Conservation (phyloP, 2,113 vertebrate genomes). For the Epinephelus lanceolatus region DNA sequence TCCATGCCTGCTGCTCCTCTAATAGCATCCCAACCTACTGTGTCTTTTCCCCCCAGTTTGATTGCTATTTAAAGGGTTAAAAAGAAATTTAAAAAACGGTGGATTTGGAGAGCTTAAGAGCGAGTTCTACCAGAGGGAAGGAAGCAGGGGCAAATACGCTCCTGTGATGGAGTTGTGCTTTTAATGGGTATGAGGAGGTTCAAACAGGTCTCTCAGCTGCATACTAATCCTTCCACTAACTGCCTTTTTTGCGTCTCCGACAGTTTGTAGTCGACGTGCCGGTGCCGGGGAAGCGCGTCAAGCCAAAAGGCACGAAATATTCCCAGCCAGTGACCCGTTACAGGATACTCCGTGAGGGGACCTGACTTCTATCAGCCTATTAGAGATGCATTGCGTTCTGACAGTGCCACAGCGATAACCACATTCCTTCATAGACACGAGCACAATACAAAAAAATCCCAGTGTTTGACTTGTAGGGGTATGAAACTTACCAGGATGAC, state of each 20-base stretch:
- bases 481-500: slow-evolving; percentile 92
- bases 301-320: neutral
- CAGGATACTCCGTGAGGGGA: neutral
- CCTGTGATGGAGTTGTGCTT: neutral
- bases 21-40: too few species aligned
- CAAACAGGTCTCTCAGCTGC: slow-evolving; percentile 22
- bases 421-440: neutral
- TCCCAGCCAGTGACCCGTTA: slow-evolving; percentile 16
- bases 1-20: neutral
- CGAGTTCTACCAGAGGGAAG: neutral
- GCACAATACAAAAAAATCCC: neutral
- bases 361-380: slow-evolving; percentile 3
- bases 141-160: neutral
- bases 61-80: neutral
- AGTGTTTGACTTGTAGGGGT: slow-evolving; percentile 24
- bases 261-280: slow-evolving; percentile 13
- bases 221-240: neutral
- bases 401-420: neutral
- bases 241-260: neutral
- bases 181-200: neutral
- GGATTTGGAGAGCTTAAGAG: neutral
- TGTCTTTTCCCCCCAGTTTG: neutral
- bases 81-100: neutral
- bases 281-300: slow-evolving; percentile 21
- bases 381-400: neutral